A percentile compares a stretch with the other conserved stretches of the same genome.
Conservation (phyloP, 2,113 vertebrate species). For the Phalacrocorax carbo region DNA sequence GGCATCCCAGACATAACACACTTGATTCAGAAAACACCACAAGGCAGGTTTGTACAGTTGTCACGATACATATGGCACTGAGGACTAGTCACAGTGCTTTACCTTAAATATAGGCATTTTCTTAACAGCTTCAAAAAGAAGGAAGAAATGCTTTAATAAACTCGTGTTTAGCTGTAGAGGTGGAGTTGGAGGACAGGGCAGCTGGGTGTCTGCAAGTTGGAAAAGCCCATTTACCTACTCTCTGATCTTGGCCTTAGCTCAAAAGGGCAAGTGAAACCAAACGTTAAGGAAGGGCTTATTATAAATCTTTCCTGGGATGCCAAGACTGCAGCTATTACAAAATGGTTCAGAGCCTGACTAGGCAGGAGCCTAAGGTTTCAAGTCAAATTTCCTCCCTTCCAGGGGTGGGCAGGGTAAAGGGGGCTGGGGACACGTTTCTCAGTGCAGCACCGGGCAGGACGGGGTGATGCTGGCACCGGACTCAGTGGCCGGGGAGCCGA, state of each 20-base stretch:
- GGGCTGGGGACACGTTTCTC: rapidly evolving
- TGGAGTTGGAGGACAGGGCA: not conserved
- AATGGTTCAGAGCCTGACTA: not conserved
- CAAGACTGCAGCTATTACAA: not conserved
- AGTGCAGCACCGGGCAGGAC: not conserved
- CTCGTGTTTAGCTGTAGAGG: not conserved
- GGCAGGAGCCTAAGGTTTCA: not conserved
- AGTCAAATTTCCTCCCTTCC: not conserved
- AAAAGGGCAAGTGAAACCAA: constrained; percentile 20
- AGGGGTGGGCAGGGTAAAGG: not conserved
- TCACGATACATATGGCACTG: not conserved
- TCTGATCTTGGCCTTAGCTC: constrained; percentile 21
- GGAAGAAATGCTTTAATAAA: not conserved
- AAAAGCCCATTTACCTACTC: not conserved
- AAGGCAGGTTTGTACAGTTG: not conserved
- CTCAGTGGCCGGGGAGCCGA: rapidly evolving
- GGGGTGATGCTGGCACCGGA: not conserved
- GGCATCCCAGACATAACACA: not conserved
- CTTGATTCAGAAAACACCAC: not conserved
- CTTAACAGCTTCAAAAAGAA: not conserved
- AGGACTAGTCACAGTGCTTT: not conserved
- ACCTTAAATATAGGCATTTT: not conserved
- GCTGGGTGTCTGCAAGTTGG: not conserved
- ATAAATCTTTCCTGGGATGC: not conserved
- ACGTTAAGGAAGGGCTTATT: not conserved